phyloP scores from a whole-genome alignment of 2,888 invertebrate genomes.

The Aphidius colemani region DNA sequence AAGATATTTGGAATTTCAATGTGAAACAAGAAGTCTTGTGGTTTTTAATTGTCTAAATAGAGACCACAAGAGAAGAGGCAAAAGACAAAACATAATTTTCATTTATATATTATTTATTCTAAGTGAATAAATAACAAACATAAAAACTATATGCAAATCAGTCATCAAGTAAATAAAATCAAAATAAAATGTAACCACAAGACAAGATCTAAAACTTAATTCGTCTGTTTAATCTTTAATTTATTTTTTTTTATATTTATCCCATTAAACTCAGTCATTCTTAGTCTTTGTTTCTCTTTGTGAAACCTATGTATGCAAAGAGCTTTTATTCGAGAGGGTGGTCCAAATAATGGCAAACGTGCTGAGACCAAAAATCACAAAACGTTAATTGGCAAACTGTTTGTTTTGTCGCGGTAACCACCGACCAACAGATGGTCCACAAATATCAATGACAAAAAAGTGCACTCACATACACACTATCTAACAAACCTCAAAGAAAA shows the following conservation, averaged over 20 bases:
- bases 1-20: constrained; percentile 26
- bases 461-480: too few species aligned
- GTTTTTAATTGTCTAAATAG: constrained; percentile 19
- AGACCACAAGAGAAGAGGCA: constrained; percentile 19
- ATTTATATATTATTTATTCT: constrained; percentile 1
- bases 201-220: too few species aligned
- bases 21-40: constrained; percentile 16
- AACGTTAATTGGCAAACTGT: constrained; percentile 54
- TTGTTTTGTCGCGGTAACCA: constrained; percentile 52
- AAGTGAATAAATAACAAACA: not conserved
- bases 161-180: not conserved
- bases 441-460: constrained; percentile 6
- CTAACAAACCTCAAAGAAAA: too few species aligned
- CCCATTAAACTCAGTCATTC: too few species aligned
- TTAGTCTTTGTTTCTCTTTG: too few species aligned
- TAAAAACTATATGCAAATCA: too few species aligned
- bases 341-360: constrained; percentile 32
- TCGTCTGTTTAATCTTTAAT: too few species aligned
- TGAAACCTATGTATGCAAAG: not conserved
- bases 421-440: constrained; percentile 47
- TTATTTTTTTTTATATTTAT: too few species aligned
- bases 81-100: constrained; percentile 6
- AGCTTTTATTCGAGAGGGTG: constrained; percentile 29
- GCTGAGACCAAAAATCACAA: constrained; percentile 41
- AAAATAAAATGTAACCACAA: not conserved